A percentile compares a stretch with the other conserved stretches of the same genome.
Conservation (phyloP, 2,888 invertebrate species). For the Cloeon dipterum region DNA sequence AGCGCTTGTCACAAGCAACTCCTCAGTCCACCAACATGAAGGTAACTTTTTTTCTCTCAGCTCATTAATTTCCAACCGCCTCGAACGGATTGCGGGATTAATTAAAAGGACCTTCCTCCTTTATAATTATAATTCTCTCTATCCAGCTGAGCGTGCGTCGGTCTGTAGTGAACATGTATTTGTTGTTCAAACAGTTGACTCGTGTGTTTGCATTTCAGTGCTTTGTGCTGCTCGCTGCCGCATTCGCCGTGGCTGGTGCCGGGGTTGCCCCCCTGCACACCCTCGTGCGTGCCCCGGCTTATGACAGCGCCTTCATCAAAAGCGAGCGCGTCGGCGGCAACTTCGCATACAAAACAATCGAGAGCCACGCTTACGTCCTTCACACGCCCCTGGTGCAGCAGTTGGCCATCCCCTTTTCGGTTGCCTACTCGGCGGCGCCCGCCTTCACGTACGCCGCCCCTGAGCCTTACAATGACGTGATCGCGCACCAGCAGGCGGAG, state of each 20-base stretch:
- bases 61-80: too few relatives aligned
- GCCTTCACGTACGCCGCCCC: conserved; percentile 7
- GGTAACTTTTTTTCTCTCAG: too few relatives aligned
- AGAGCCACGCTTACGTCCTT: conserved; percentile 25
- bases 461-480: too few relatives aligned
- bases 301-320: conserved; percentile 26
- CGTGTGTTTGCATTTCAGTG: not conserved
- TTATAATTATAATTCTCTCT: too few relatives aligned
- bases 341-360: conserved; percentile 27
- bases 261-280: conserved; percentile 9
- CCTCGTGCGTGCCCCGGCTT: conserved; percentile 20
- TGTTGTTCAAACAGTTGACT: too few relatives aligned
- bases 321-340: conserved; percentile 26
- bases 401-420: conserved; percentile 16
- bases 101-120: too few relatives aligned
- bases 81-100: too few relatives aligned
- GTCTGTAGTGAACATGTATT: too few relatives aligned
- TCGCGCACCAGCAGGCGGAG: too few relatives aligned
- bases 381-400: conserved; percentile 18
- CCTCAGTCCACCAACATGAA: too few relatives aligned
- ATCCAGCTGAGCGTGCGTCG: too few relatives aligned
- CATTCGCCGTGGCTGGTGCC: conserved; percentile 9
- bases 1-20: too few relatives aligned
- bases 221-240: conserved; percentile 6
- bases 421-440: conserved; percentile 14